A percentile compares a stretch with the other conserved stretches of the same genome.
phyloP scores from a whole-genome alignment of 2,113 vertebrate species.

The Sardina pilchardus region DNA sequence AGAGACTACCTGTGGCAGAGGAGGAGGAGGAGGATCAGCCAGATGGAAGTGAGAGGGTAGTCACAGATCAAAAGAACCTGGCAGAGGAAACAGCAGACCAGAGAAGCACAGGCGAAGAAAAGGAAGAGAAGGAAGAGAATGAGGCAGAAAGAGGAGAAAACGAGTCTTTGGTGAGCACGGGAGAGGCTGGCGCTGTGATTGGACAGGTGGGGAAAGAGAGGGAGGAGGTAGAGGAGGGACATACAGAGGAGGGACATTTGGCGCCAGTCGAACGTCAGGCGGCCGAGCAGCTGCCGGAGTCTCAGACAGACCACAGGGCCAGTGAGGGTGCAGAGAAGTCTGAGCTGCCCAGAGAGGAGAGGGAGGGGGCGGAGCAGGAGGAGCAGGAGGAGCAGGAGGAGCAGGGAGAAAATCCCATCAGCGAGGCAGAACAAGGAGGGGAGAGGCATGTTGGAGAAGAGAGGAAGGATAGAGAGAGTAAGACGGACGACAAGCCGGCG shows the following conservation, averaged over 20 bases:
- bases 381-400: not conserved
- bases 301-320: not conserved
- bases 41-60: not conserved
- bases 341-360: constrained; percentile 7
- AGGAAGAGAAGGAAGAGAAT: not conserved
- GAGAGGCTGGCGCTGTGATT: not conserved
- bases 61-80: not conserved
- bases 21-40: not conserved
- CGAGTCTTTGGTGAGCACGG: not conserved
- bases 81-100: not conserved
- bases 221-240: not conserved
- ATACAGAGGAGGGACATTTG: constrained; percentile 26
- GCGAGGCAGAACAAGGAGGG: not conserved
- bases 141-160: not conserved
- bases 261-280: not conserved
- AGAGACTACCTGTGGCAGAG: not conserved
- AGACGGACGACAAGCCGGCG: not conserved
- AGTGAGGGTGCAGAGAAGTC: not conserved
- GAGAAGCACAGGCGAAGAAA: not conserved
- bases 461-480: not conserved
- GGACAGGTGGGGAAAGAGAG: not conserved
- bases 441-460: constrained; percentile 26
- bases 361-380: not conserved
- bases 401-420: not conserved
- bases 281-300: not conserved